Base-by-base conservation (phyloP, 2,888 invertebrate genomes). In the Minunthozetes semirufus region DNA sequence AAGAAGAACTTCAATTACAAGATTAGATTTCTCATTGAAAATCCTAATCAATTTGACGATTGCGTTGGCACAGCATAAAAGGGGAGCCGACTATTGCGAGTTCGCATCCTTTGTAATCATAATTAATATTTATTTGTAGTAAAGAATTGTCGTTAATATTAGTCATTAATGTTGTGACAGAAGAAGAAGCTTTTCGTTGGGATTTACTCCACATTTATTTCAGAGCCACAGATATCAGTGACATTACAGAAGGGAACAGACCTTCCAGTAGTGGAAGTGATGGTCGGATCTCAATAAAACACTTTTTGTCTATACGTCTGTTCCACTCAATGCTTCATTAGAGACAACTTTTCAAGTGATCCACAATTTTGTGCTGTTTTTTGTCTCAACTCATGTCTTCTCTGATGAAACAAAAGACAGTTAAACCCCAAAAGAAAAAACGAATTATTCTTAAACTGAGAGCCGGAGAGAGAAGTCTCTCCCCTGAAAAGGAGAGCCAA, bases 261-360 rank as follows among this genome's bases (percentile, higher is more conserved):
- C 33, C 33, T 33, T 33, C 33, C 33, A 53, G 19, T n/a, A 6
- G 8, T 53, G 19, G 19, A 19, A 53, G 15, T 8, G 53, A 19
- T 53, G 53, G 17, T 53, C 53, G 53, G 33, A 33, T 53, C 53
- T 53, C 53, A 53, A 53, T 53, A 53, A 53, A 53, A 53, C 53
- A 53, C 53, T 53, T 53, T 53, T 19, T 53, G 53, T n/a, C 53
- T 53, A n/a, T 19, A n/a, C n/a, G 53, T 53, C 53, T 53, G 53
- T 53, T 53, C 53, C 53, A 53, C 19, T 53, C 53, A 53, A 53
- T 53, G 53, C 19, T 53, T 53, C 53, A 53, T 53, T 53, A 53
- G 53, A 15, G 53, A 53, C 53, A 53, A 53, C 53, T 53, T n/a
- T 53, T 53, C 53, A 53, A 53, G 19, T 19, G 53, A 53, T 53